phyloP scores from a whole-genome alignment of 2,113 vertebrate species.

The Camelus dromedarius region DNA sequence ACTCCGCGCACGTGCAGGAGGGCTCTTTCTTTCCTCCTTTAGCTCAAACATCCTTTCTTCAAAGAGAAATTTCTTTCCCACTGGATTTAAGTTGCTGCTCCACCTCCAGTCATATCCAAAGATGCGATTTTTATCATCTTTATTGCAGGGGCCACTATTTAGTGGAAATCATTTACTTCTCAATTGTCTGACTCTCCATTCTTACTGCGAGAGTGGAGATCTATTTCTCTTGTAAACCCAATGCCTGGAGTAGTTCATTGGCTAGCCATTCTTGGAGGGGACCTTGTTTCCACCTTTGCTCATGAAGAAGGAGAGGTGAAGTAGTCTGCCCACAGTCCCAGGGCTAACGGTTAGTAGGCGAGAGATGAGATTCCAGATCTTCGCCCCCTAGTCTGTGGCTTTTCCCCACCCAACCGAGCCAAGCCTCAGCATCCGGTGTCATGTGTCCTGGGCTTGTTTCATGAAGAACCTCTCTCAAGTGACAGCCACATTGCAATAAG shows the following conservation, averaged over 20 bases:
- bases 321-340: too few species aligned
- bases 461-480: neutral
- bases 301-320: neutral
- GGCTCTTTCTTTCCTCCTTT: neutral
- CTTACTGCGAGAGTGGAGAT: neutral
- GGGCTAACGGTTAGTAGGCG: neutral
- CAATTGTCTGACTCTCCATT: neutral
- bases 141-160: neutral
- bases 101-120: neutral
- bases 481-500: neutral
- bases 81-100: neutral
- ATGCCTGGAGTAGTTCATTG: neutral
- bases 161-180: neutral
- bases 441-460: neutral
- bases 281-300: neutral
- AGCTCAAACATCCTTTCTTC: neutral
- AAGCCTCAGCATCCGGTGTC: accelerated
- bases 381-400: neutral
- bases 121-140: neutral
- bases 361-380: neutral
- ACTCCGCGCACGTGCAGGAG: accelerated
- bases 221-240: neutral
- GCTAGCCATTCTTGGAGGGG: neutral
- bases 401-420: neutral
- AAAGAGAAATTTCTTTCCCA: neutral